phyloP scores from a whole-genome alignment of 1,140 invertebrate species.

The Gryllus bimaculatus region DNA sequence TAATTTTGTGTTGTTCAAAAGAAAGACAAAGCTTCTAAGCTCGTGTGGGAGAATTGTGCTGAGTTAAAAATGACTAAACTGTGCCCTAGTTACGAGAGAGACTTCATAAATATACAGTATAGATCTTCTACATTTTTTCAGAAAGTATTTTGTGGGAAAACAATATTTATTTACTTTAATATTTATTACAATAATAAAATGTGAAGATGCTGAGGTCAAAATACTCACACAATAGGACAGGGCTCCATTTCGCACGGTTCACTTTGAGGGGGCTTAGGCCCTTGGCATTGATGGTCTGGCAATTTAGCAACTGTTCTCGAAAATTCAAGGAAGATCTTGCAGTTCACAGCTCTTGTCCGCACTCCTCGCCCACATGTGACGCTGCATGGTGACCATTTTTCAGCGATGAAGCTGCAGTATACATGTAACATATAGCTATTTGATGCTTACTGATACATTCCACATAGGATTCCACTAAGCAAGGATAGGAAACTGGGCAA shows the following conservation, averaged over 20 bases:
- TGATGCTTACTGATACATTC: background rate
- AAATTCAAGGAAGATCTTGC: constrained; percentile 89
- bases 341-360: constrained; percentile 68
- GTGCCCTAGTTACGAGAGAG: too few relatives aligned
- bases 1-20: too few relatives aligned
- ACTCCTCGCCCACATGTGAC: constrained; percentile 82
- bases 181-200: too few relatives aligned
- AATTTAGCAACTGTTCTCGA: constrained; percentile 74
- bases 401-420: constrained; percentile 52
- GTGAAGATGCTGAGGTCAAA: too few relatives aligned
- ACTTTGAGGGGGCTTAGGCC: constrained; percentile 67
- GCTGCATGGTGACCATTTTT: constrained; percentile 81
- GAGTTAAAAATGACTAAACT: too few relatives aligned
- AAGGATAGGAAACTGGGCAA: background rate
- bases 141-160: too few relatives aligned
- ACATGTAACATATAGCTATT: background rate
- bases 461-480: background rate
- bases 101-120: too few relatives aligned
- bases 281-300: constrained; percentile 79
- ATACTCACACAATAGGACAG: constrained; percentile 9
- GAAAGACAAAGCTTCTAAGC: too few relatives aligned
- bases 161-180: too few relatives aligned
- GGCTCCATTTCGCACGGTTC: constrained; percentile 53
- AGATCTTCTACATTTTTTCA: too few relatives aligned
- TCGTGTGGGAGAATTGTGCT: too few relatives aligned